Percentiles rank a stretch among this genome's conserved stretches.
Evolutionary conservation across 2,113 vertebrate species (phyloP).

Genomic region (Seriola quinqueradiata): DNA sequence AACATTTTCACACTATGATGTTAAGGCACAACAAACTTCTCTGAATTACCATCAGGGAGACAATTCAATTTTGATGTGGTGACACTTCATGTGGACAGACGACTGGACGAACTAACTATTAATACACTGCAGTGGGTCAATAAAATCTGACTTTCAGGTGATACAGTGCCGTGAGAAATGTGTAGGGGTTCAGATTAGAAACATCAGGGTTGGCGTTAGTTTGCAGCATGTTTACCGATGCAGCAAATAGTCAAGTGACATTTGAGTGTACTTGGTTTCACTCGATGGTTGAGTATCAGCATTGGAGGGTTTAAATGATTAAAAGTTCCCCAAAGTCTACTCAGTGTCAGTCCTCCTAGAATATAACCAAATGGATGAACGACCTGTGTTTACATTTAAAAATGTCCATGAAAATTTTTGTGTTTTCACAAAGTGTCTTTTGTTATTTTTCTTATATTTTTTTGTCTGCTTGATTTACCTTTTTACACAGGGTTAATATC

Average conservation of each 20-base stretch:
- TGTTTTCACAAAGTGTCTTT: too few species aligned
- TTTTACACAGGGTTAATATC: too few species aligned
- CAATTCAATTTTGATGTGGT: too few species aligned
- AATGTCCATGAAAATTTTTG: too few species aligned
- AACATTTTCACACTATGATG: background rate
- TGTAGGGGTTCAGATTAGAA: background rate
- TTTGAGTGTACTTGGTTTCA: background rate
- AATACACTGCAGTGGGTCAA: background rate
- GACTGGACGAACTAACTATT: background rate
- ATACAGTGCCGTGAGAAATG: background rate
- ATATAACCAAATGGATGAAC: too few species aligned
- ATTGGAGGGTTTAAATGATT: background rate
- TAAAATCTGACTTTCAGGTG: background rate
- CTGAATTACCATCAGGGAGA: background rate
- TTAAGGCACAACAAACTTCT: conserved; percentile 21
- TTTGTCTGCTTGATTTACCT: too few species aligned
- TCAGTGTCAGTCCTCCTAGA: too few species aligned
- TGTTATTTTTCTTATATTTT: background rate
- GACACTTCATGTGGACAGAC: background rate
- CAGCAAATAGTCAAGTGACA: background rate
- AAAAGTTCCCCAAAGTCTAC: background rate
- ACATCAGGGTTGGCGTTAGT: background rate
- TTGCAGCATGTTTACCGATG: background rate
- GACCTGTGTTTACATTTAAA: too few species aligned
- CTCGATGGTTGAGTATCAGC: background rate